phyloP scores from a whole-genome alignment of 2,797 vertebrate species.

The Podargus strigoides region DNA sequence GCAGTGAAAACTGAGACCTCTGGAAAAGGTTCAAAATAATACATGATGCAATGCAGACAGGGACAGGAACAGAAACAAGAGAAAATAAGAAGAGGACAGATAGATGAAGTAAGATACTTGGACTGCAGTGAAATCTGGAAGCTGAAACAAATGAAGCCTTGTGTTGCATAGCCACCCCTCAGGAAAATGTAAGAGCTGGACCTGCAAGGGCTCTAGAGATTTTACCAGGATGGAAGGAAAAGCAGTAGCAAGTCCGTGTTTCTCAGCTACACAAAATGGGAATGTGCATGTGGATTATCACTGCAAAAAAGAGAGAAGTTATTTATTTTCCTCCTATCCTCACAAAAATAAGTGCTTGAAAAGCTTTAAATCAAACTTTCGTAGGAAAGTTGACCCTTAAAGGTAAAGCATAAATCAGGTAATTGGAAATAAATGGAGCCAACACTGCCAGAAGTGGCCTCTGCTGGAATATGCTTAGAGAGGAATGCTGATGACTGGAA shows the following conservation, averaged over 20 bases:
- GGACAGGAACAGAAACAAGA: background rate
- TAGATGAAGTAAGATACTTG: background rate
- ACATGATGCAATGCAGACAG: background rate
- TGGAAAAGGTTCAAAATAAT: background rate
- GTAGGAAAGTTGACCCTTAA: background rate
- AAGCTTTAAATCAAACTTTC: background rate
- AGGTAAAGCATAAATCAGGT: background rate
- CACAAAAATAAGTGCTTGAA: background rate
- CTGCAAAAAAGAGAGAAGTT: background rate
- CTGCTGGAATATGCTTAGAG: background rate
- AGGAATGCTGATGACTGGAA: background rate
- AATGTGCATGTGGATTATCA: background rate
- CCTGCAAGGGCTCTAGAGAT: background rate
- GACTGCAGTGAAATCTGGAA: background rate
- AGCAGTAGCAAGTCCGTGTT: background rate
- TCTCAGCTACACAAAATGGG: background rate
- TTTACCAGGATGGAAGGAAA: too few relatives aligned
- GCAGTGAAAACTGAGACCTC: background rate
- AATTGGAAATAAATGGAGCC: background rate
- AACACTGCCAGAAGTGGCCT: background rate
- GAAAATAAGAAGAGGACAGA: background rate
- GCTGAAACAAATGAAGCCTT: background rate
- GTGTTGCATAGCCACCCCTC: background rate
- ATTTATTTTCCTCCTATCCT: background rate
- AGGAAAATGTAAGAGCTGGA: background rate